A percentile compares a stretch with the other conserved stretches of the same genome.
phyloP scores from a whole-genome alignment of 2,888 invertebrate genomes.

The Autographa pulchrina region DNA sequence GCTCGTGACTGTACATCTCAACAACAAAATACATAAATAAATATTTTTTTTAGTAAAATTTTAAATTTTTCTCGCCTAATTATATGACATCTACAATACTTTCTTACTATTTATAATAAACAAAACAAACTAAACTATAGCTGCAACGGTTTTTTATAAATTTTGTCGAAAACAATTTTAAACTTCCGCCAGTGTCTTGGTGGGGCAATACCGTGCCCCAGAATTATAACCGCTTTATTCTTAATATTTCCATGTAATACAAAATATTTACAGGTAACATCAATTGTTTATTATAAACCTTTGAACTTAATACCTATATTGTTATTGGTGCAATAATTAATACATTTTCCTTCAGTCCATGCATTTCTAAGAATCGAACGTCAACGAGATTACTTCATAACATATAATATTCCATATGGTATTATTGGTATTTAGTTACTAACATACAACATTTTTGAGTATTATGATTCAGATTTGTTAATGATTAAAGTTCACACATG shows the following conservation, averaged over 20 bases:
- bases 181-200: too few relatives aligned
- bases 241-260: background rate
- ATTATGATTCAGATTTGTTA: constrained; percentile 30
- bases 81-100: too few relatives aligned
- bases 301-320: background rate
- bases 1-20: too few relatives aligned
- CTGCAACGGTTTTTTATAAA: too few relatives aligned
- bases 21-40: constrained; percentile 7
- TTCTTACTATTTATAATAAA: too few relatives aligned
- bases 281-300: background rate
- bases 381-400: constrained; percentile 13
- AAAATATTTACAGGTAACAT: background rate
- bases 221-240: too few relatives aligned
- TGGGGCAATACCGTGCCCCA: too few relatives aligned
- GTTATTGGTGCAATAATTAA: background rate
- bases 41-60: background rate
- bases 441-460: constrained; percentile 3
- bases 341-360: constrained; percentile 39
- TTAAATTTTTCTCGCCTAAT: background rate
- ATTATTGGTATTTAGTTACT: background rate
- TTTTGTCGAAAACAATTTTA: too few relatives aligned
- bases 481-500: constrained; percentile 31
- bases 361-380: constrained; percentile 38
- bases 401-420: constrained; percentile 11
- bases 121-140: too few relatives aligned